A percentile compares a stretch with the other conserved stretches of the same genome.
These are phyloP conservation scores for Macrobrachium rosenbergii DNA, from an alignment of 1,140 invertebrate genomes.

Conservation along the genomic window DNA sequence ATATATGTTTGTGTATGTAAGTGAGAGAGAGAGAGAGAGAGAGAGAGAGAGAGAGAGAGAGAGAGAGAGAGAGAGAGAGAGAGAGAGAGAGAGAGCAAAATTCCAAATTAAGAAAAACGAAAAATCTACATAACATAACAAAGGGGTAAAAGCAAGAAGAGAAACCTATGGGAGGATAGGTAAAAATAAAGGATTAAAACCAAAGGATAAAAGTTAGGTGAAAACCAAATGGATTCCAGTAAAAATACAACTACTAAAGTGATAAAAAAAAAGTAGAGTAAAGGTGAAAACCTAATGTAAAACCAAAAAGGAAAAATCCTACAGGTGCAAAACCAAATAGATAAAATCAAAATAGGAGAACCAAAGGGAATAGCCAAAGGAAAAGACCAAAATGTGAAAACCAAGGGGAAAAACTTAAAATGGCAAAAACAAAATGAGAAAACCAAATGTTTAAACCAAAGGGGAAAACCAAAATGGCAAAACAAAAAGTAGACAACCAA, in stretches of 20 bases:
- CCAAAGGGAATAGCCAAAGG: background rate
- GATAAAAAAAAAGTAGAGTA: background rate
- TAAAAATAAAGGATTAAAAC: no score
- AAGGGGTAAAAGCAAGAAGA: background rate
- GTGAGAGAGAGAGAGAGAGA: background rate
- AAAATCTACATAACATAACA: no score
- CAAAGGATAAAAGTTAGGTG: background rate
- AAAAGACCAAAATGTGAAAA: background rate
- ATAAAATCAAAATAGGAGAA: background rate
- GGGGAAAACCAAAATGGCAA: no score
- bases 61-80: background rate
- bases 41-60: background rate
- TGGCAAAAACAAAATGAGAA: no score
- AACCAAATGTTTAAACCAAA: no score
- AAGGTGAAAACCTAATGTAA: background rate
- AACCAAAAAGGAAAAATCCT: background rate
- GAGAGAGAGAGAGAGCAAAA: background rate
- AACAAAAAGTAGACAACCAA: no score
- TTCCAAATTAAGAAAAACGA: no score
- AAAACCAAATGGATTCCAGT: no score
- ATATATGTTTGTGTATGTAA: no score
- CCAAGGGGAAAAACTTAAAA: background rate
- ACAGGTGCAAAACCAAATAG: no score
- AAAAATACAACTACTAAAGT: no score
- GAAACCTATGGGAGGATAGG: no score